Evolutionary conservation across 2,888 invertebrate species (phyloP).

Genomic region (Cephus nigrinus): DNA sequence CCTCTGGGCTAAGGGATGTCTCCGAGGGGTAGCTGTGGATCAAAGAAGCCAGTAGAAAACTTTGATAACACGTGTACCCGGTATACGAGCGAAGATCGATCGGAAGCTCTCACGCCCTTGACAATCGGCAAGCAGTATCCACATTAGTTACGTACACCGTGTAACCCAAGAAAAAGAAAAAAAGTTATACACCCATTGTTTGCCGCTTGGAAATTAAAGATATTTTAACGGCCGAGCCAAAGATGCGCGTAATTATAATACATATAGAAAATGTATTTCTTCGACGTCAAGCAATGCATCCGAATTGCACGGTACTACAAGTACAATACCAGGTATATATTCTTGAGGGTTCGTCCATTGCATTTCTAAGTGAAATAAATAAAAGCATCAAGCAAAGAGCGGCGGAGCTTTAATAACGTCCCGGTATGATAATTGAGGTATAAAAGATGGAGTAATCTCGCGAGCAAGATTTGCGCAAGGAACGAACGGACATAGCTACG

Average conservation of each 20-base stretch:
- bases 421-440: slow-evolving; percentile 55
- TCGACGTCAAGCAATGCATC: not conserved
- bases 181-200: not conserved
- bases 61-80: not conserved
- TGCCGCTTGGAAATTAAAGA: not conserved
- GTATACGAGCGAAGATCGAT: not conserved
- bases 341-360: not conserved
- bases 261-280: not conserved
- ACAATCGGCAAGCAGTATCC: not conserved
- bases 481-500: not conserved
- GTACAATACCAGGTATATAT: not conserved
- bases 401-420: slow-evolving; percentile 45
- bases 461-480: slow-evolving; percentile 32
- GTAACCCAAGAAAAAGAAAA: not conserved
- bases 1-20: not conserved
- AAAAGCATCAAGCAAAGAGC: slow-evolving; percentile 11
- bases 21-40: not conserved
- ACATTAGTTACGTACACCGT: not conserved
- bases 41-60: not conserved
- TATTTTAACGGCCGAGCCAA: not conserved
- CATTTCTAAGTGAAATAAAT: slow-evolving; percentile 5
- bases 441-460: slow-evolving; percentile 52
- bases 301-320: not conserved
- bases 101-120: not conserved
- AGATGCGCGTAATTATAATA: not conserved